A percentile compares a stretch with the other conserved stretches of the same genome.
phyloP scores from a whole-genome alignment of 2,888 invertebrate species.

The Eustalomyia histrio region DNA sequence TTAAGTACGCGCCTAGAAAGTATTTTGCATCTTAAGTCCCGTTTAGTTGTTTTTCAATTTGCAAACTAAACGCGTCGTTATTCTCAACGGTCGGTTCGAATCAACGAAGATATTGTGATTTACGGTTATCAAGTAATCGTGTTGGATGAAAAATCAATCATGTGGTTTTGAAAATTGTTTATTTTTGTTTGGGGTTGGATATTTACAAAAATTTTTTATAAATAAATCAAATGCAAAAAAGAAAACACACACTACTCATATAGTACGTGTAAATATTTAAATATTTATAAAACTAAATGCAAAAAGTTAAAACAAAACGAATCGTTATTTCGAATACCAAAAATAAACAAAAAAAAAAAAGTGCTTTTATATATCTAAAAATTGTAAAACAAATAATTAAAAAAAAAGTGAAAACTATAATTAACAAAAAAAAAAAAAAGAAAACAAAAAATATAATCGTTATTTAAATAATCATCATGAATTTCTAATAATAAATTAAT shows the following conservation, averaged over 20 bases:
- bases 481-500: neutral
- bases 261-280: conserved; percentile 1
- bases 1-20: conserved; percentile 65
- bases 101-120: neutral
- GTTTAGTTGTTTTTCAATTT: conserved; percentile 65
- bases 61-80: conserved; percentile 63
- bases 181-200: neutral
- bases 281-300: neutral
- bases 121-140: conserved; percentile 2
- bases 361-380: neutral
- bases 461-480: neutral
- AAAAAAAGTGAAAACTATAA: neutral
- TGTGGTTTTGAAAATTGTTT: conserved; percentile 29
- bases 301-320: neutral
- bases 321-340: neutral
- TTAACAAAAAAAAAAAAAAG: neutral
- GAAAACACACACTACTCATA: neutral
- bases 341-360: neutral
- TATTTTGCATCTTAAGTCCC: conserved; percentile 65
- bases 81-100: conserved; percentile 7
- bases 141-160: neutral
- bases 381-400: neutral
- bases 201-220: neutral
- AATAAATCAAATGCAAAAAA: conserved; percentile 6
- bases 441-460: neutral